Base-by-base conservation (phyloP, 1,140 invertebrate species). In the Apis dorsata region DNA sequence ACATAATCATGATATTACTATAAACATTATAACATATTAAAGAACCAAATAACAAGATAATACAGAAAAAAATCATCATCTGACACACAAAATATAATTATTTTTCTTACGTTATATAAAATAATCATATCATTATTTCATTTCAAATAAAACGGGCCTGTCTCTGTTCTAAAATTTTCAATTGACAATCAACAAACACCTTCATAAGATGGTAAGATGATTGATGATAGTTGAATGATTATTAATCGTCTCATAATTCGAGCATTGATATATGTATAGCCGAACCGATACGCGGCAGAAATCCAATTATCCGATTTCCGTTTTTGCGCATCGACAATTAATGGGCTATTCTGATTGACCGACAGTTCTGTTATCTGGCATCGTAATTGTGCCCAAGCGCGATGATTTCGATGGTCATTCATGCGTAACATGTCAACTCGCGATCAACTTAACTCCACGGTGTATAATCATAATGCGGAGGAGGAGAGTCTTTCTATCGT, bases 221-320 rank as follows among this genome's bases (percentile, higher is more conserved):
- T 81, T n/a, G 53, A 81, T 66, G 62, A 74, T 81, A 12, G 53
- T 49, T n/a, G 70, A 74, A 81, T 66, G 71, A 74, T 66, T 74
- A 81, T 81, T 66, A 81, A 81, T 81, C 71, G 60, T 66, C 53
- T 49, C 70, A 17, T 81, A 68, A 81, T 81, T 65, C 71, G 60
- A 66, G 57, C 62, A 53, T 66, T 59, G 57, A 81, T 74, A 73
- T 0, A 19, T 60, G 8, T 51, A 59, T 49, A 2, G 34, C 9
- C 21, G 24, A 28, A 12, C 62, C 17, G 49, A 65, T 65, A 62
- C 71, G 71, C 28, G 79, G 21, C 62, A 74, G 79, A 81, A 74
- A 81, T 81, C 70, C 71, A 81, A 81, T 81, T 81, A 74, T 63
- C 79, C 28, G 70, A 65, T 74, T 81, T 81, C 62, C 79, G 79